Percentiles rank a stretch among this genome's conserved stretches.
These are phyloP conservation scores for Tupiocoris notatus DNA, from an alignment of 2,888 invertebrate species.

Conservation along the genomic window DNA sequence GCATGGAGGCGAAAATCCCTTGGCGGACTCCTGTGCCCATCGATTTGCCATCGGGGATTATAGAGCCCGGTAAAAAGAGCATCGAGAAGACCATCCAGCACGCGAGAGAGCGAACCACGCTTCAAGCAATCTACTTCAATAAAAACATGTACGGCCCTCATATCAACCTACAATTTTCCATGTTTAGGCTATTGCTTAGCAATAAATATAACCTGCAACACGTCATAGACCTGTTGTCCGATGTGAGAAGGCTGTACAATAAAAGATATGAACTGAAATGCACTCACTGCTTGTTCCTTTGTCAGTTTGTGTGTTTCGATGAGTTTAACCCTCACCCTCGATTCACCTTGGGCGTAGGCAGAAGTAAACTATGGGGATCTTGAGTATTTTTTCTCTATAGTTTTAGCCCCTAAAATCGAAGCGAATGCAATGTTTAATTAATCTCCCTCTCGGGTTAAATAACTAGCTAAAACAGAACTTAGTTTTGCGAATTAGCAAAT, in stretches of 20 bases:
- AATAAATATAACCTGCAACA: not conserved
- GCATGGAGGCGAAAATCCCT: slow-evolving; percentile 74
- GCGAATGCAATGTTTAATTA: too few species aligned
- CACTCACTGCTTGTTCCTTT: slow-evolving; percentile 17
- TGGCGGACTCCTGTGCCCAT: slow-evolving; percentile 74
- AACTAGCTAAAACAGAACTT: too few species aligned
- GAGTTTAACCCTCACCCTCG: too few species aligned
- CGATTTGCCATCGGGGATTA: slow-evolving; percentile 65
- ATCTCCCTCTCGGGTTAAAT: too few species aligned
- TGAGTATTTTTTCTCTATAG: too few species aligned
- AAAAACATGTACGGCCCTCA: slow-evolving; percentile 53
- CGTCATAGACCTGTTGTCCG: slow-evolving; percentile 25
- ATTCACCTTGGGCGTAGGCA: too few species aligned
- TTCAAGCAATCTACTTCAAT: slow-evolving; percentile 76
- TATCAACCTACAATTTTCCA: not conserved
- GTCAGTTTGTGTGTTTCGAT: not conserved
- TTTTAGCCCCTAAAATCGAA: too few species aligned
- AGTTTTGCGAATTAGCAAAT: too few species aligned
- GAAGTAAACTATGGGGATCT: too few species aligned
- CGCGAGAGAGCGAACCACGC: slow-evolving; percentile 78
- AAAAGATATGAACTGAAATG: slow-evolving; percentile 39
- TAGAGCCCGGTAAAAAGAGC: slow-evolving; percentile 70
- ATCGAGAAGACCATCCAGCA: slow-evolving; percentile 84
- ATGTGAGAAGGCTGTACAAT: slow-evolving; percentile 29
- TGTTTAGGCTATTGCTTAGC: not conserved